phyloP scores from a whole-genome alignment of 2,797 vertebrate species.

The Gadopsis bispinosus region DNA sequence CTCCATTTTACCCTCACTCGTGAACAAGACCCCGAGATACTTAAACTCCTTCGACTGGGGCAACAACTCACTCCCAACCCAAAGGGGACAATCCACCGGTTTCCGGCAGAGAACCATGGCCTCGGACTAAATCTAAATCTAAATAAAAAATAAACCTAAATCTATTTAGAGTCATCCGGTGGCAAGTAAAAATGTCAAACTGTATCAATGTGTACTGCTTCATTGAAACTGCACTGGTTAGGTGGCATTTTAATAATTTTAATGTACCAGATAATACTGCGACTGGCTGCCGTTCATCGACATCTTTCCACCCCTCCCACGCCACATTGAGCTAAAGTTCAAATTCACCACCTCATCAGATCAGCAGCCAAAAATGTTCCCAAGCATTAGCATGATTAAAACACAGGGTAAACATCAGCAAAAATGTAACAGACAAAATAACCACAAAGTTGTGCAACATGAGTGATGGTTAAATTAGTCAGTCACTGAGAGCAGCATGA shows the following conservation, averaged over 20 bases:
- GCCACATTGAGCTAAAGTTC: conserved; percentile 17
- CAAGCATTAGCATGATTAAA: background rate
- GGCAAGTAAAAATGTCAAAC: conserved; percentile 4
- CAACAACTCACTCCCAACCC: too few species aligned
- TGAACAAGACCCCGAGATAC: too few species aligned
- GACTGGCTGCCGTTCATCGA: background rate
- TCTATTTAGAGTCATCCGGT: conserved; percentile 17
- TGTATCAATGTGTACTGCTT: background rate
- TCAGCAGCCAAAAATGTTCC: background rate
- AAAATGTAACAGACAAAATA: background rate
- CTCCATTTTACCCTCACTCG: too few species aligned
- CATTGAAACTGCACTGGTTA: background rate
- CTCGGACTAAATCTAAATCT: too few species aligned
- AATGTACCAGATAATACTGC: background rate
- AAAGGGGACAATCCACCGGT: too few species aligned
- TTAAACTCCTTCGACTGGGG: too few species aligned
- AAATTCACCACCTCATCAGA: background rate
- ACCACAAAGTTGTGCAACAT: background rate
- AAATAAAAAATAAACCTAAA: too few species aligned
- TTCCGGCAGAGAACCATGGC: too few species aligned
- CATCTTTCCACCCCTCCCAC: background rate
- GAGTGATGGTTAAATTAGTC: conserved; percentile 7
- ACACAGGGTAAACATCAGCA: background rate
- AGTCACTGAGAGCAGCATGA: background rate
- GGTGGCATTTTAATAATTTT: background rate